Evolutionary conservation across 2,113 vertebrate genomes (phyloP).

Genomic region (Siniperca chuatsi): DNA sequence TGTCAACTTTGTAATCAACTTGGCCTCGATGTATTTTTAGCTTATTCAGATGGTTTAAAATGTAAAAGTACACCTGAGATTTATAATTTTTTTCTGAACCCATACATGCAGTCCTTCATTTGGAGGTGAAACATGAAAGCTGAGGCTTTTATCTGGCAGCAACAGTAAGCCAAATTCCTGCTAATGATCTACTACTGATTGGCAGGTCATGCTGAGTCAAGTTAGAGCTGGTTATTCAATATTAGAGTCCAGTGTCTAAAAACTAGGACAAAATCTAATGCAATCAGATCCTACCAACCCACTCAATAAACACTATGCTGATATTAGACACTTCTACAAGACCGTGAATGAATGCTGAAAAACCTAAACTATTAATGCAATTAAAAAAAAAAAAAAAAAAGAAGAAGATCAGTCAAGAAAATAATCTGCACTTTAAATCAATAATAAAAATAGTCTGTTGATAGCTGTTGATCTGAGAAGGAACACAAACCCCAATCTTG

Average conservation of each 20-base stretch:
- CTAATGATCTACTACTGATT: slow-evolving; percentile 18
- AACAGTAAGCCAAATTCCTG: neutral
- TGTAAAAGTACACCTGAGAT: neutral
- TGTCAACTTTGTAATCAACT: slow-evolving; percentile 16
- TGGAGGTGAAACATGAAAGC: neutral
- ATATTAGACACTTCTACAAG: neutral
- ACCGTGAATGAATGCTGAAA: neutral
- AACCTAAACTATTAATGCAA: too few relatives aligned
- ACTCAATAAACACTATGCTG: neutral
- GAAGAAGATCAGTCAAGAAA: too few relatives aligned
- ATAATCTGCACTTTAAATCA: too few relatives aligned
- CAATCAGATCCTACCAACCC: neutral
- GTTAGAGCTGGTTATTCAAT: neutral
- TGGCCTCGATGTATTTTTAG: neutral
- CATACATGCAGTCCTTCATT: neutral
- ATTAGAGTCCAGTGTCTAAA: neutral
- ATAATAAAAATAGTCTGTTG: too few relatives aligned
- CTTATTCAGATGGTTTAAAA: slow-evolving; percentile 6
- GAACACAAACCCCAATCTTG: too few relatives aligned
- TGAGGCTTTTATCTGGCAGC: slow-evolving; percentile 2
- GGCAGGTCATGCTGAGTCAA: neutral
- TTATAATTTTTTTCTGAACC: neutral
- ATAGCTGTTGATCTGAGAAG: too few relatives aligned
- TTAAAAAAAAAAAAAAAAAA: too few relatives aligned
- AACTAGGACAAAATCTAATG: slow-evolving; percentile 15